Percentiles rank a stretch among this genome's conserved stretches.
Evolutionary conservation across 2,113 vertebrate genomes (phyloP).

Genomic region (Rynchops niger): DNA sequence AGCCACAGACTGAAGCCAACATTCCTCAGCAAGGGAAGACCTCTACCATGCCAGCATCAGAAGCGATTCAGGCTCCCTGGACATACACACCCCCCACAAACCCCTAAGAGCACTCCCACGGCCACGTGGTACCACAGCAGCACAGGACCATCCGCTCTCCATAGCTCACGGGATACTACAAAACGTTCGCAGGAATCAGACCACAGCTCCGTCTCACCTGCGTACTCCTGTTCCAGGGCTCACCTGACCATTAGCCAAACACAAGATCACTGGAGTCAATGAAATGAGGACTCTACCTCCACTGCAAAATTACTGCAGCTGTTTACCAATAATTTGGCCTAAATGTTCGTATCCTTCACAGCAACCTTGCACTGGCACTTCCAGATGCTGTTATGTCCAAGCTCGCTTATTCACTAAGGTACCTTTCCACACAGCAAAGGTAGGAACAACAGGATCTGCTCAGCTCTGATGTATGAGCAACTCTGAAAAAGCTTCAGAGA

Average conservation of each 20-base stretch:
- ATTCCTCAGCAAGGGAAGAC: neutral
- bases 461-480: neutral
- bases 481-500: neutral
- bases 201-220: neutral
- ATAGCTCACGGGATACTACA: neutral
- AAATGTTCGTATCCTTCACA: neutral
- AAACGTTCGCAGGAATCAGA: neutral
- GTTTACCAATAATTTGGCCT: neutral
- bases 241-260: neutral
- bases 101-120: neutral
- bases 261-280: neutral
- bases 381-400: neutral
- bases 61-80: neutral
- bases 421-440: neutral
- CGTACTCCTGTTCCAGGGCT: neutral
- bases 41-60: neutral
- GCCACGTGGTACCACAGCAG: fast-evolving
- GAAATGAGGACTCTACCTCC: neutral
- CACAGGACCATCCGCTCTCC: neutral
- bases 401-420: neutral
- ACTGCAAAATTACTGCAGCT: neutral
- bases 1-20: neutral
- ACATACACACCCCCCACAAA: neutral
- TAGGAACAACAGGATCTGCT: neutral
- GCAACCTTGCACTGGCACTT: neutral